Percentiles rank a stretch among this genome's conserved stretches.
phyloP scores from a whole-genome alignment of 1,140 invertebrate genomes.

The Caenorhabditis remanei region DNA sequence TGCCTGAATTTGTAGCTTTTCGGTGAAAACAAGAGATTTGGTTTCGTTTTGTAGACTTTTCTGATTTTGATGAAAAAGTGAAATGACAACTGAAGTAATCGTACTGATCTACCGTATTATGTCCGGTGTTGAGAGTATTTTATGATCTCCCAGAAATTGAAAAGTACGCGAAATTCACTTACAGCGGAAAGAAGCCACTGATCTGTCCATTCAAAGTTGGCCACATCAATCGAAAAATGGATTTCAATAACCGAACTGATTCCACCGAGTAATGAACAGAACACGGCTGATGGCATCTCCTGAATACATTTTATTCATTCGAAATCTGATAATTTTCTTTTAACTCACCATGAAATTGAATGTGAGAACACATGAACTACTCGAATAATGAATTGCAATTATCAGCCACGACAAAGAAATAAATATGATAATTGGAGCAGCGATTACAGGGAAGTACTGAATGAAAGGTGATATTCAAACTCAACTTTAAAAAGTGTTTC shows the following conservation, averaged over 20 bases:
- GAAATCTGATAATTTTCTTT: neutral
- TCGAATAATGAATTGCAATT: conserved; percentile 37
- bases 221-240: conserved; percentile 30
- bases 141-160: too few species aligned
- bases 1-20: neutral
- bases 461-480: neutral
- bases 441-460: conserved; percentile 30
- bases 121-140: too few species aligned
- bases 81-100: too few species aligned
- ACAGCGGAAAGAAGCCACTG: conserved; percentile 15
- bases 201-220: conserved; percentile 39
- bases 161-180: neutral
- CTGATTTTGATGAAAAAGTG: too few species aligned
- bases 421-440: conserved; percentile 29
- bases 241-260: conserved; percentile 43
- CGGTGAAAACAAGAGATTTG: neutral
- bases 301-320: neutral
- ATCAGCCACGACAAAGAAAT: conserved; percentile 21
- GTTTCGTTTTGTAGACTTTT: neutral
- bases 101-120: too few species aligned
- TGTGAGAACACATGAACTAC: conserved; percentile 35
- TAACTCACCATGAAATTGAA: conserved; percentile 44
- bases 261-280: conserved; percentile 20
- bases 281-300: conserved; percentile 29
- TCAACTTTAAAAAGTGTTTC: neutral